Evolutionary conservation across 2,888 invertebrate species (phyloP), one percentile per base, ranked within the genome.

Genomic region (Piscicola geometra): DNA sequence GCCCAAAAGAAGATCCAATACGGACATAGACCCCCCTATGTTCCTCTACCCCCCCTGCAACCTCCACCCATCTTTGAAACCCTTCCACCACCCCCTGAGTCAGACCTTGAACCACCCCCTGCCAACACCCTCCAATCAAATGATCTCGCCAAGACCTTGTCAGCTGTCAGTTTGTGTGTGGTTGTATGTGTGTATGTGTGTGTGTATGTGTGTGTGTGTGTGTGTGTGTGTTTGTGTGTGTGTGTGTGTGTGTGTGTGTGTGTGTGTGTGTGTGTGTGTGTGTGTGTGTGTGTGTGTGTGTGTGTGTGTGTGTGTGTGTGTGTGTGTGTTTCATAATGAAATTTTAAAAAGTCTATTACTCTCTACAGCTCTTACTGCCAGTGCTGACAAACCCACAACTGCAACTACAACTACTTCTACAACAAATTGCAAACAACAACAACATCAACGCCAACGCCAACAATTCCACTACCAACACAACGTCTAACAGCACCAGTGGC

Each of bases 1-100:
- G 84, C 82, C 32, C 83, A 83, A 73, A 79, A 81, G 76, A 81
- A 82, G 18, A 82, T 83, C 5, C 82, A 83, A 67, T 80, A 80
- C 32, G 78, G 78, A 3, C 79, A 79, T 67, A 80, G 80, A 56
- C 60, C 60, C 60, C 70, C 33, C 5, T 56, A 56, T 56, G 60
- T 56, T 18, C 60, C 60, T 56, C 60, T n/a, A 18, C 60, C 60
- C 5, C n/a, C 60, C 21, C 3, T 56, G 75, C 68, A 67, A 67
- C 73, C 69, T 67, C 67, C 74, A 52, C 15, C 60, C 71, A 47
- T 52, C 28, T 18, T 56, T 30, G 47, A 74, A 71, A 36, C 41
- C 72, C 41, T 71, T 76, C 64, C n/a, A 25, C 60, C 60, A 5
- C n/a, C n/a, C n/a, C 15, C 9, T 56, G 15, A 9, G 5, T 15